Percentiles rank a stretch among this genome's conserved stretches.
phyloP scores from a whole-genome alignment of 37 sponge, comb jelly and placozoan species.

The Aphrocallistes beatrix region DNA sequence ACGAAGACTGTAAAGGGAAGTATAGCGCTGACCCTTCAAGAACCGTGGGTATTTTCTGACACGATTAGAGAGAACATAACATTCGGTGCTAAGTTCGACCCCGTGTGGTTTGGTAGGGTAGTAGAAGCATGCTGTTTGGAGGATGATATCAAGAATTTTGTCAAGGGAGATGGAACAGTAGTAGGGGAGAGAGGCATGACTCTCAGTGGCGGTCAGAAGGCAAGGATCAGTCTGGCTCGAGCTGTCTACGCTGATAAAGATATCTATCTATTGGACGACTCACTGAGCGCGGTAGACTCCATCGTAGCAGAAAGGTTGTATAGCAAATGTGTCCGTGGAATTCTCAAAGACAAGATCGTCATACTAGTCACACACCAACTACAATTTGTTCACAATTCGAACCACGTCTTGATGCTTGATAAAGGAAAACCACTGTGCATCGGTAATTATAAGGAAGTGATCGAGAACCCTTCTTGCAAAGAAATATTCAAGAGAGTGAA shows the following conservation, averaged over 20 bases:
- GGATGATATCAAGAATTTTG: not conserved
- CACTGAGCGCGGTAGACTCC: not conserved
- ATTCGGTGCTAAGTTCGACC: slow-evolving; percentile 18
- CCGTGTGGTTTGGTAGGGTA: not conserved
- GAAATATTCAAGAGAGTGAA: no score
- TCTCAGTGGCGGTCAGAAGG: not conserved
- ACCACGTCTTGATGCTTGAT: not conserved
- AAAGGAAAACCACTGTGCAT: not conserved
- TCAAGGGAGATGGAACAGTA: not conserved
- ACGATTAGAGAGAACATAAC: slow-evolving; percentile 25
- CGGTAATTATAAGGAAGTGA: not conserved
- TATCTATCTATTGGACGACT: not conserved
- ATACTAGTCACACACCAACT: not conserved
- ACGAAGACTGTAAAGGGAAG: not conserved
- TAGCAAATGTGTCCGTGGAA: not conserved
- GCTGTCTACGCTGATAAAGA: not conserved
- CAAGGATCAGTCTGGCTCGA: not conserved
- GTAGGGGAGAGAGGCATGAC: not conserved
- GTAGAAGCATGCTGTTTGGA: slow-evolving; percentile 12
- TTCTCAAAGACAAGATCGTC: not conserved
- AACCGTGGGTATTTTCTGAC: slow-evolving; percentile 22
- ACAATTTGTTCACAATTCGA: not conserved
- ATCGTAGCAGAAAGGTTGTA: not conserved
- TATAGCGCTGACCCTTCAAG: not conserved
- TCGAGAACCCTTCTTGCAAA: no score